Percentiles rank a stretch among this genome's conserved stretches.
These are phyloP conservation scores for Pycnonotus jocosus DNA, from an alignment of 2,113 vertebrate genomes.

Conservation along the genomic window DNA sequence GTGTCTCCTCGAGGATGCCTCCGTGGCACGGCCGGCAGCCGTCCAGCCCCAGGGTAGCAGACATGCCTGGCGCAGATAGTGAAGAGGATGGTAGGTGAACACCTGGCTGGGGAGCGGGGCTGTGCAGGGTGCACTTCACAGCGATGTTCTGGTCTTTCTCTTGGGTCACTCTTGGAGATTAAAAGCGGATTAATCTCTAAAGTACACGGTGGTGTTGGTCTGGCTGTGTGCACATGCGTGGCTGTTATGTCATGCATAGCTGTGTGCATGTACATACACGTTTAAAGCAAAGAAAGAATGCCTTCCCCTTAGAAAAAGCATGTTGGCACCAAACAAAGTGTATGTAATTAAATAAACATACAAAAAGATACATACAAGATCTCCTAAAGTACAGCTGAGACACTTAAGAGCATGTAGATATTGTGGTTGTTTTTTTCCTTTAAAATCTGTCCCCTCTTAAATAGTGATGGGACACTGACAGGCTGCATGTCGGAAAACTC, in stretches of 20 bases:
- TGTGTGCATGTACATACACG: background rate
- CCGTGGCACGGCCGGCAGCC: slow-evolving; percentile 69
- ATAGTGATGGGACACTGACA: background rate
- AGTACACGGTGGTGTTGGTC: fast-evolving
- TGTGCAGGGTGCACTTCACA: background rate
- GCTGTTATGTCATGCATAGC: background rate
- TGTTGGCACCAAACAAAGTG: background rate
- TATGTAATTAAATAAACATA: background rate
- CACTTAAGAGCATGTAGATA: background rate
- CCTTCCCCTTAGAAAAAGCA: background rate
- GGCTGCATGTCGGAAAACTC: background rate
- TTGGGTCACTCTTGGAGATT: background rate
- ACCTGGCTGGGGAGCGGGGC: background rate
- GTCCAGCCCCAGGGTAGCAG: slow-evolving; percentile 62
- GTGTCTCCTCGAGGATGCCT: slow-evolving; percentile 76
- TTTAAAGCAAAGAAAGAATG: background rate
- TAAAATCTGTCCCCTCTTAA: background rate
- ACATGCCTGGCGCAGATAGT: slow-evolving; percentile 78
- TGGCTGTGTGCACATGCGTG: background rate
- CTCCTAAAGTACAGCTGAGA: background rate
- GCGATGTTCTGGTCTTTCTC: background rate
- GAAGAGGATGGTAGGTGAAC: slow-evolving; percentile 89
- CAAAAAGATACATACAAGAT: background rate
- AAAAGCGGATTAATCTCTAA: background rate
- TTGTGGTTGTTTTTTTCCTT: background rate